Evolutionary conservation across 2,797 vertebrate genomes (phyloP).

Genomic region (Silurus lanzhouensis): DNA sequence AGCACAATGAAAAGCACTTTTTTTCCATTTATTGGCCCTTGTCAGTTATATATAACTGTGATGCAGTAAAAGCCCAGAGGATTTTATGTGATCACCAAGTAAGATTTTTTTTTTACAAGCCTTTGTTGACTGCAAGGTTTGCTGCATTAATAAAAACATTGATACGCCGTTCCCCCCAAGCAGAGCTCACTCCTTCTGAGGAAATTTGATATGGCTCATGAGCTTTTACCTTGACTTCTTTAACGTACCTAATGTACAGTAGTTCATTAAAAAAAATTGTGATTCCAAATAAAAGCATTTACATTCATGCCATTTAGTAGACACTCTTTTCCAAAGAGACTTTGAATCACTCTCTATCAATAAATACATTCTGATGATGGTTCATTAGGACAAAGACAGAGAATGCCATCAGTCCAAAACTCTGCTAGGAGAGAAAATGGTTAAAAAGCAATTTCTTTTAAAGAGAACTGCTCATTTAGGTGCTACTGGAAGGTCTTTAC

Average conservation of each 20-base stretch:
- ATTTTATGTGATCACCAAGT: not conserved
- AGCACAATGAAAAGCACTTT: not conserved
- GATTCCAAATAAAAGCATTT: not conserved
- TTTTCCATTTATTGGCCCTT: not conserved
- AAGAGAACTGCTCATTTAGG: too few species aligned
- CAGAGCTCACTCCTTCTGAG: not conserved
- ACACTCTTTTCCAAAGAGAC: too few species aligned
- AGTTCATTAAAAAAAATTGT: not conserved
- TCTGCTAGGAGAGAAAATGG: too few species aligned
- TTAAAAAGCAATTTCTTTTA: too few species aligned
- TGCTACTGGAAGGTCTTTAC: too few species aligned
- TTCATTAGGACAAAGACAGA: too few species aligned
- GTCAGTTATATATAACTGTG: not conserved
- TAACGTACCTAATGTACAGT: not conserved
- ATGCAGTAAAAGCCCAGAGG: not conserved
- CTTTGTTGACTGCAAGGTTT: not conserved
- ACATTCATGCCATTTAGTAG: too few species aligned
- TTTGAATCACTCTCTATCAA: too few species aligned
- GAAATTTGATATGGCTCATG: not conserved
- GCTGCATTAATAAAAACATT: not conserved
- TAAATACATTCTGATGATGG: too few species aligned
- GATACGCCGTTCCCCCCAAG: not conserved
- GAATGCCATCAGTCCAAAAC: too few species aligned
- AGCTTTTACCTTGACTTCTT: not conserved
- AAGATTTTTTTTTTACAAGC: not conserved